These are phyloP conservation scores for Periphyllus acericola DNA, from an alignment of 2,888 invertebrate species.

Conservation along the genomic window DNA sequence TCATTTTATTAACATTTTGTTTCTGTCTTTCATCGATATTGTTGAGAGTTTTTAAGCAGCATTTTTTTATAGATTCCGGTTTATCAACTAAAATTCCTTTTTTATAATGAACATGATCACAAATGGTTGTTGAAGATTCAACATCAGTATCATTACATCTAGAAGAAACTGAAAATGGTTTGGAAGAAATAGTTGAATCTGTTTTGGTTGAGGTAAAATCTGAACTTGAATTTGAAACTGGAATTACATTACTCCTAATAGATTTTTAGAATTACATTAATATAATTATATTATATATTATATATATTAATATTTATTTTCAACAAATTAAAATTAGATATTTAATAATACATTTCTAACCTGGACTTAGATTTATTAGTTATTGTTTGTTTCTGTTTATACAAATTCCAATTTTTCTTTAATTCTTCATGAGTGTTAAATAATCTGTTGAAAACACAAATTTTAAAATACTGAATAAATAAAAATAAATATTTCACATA, in stretches of 20 bases:
- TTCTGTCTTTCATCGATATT: slow-evolving; percentile 17
- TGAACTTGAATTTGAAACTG: slow-evolving; percentile 33
- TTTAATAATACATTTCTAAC: neutral
- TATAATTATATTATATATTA: neutral
- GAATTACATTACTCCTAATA: neutral
- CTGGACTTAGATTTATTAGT: slow-evolving; percentile 38
- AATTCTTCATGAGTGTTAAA: slow-evolving; percentile 64
- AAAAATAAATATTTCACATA: neutral
- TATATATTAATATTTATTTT: neutral
- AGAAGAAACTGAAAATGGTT: slow-evolving; percentile 22
- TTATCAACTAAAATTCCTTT: slow-evolving; percentile 36
- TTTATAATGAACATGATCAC: slow-evolving; percentile 54
- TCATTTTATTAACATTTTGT: neutral
- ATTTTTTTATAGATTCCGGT: slow-evolving; percentile 40
- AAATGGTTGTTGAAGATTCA: slow-evolving; percentile 51
- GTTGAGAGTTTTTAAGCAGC: slow-evolving; percentile 31
- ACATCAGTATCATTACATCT: slow-evolving; percentile 37
- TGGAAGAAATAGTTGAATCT: slow-evolving; percentile 51
- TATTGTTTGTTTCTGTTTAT: slow-evolving; percentile 48
- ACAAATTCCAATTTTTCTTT: slow-evolving; percentile 63
- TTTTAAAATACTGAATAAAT: neutral
- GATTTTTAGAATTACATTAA: neutral
- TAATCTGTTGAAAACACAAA: slow-evolving; percentile 61
- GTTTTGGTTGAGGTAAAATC: neutral
- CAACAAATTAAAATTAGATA: neutral